These are phyloP conservation scores for Encarsia formosa DNA, from an alignment of 2,888 invertebrate genomes.

Conservation along the genomic window DNA sequence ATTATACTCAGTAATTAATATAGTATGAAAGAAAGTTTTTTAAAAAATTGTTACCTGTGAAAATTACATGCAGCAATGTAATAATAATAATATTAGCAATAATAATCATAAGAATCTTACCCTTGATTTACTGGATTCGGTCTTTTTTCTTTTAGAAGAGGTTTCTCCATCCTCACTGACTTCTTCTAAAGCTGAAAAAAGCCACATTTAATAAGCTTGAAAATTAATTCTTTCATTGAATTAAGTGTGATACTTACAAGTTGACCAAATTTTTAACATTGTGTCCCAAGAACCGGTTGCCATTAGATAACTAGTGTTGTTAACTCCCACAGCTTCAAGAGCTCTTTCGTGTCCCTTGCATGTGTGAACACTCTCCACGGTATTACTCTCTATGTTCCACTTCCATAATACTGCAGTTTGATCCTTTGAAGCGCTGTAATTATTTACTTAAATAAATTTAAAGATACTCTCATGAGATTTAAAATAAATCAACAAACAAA, in stretches of 20 bases:
- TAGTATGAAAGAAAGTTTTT: too few species aligned
- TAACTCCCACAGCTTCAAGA: slow-evolving; percentile 81
- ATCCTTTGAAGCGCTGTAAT: slow-evolving; percentile 79
- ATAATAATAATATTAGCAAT: background rate
- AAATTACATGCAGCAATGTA: too few species aligned
- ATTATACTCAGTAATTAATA: too few species aligned
- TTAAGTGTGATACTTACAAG: slow-evolving; percentile 54
- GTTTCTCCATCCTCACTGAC: slow-evolving; percentile 59
- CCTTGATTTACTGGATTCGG: slow-evolving; percentile 58
- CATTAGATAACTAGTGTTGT: slow-evolving; percentile 61
- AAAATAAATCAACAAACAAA: slow-evolving; percentile 37
- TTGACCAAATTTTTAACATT: slow-evolving; percentile 87
- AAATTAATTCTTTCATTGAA: background rate
- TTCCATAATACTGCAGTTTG: slow-evolving; percentile 88
- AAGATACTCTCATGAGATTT: background rate
- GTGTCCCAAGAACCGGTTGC: slow-evolving; percentile 93
- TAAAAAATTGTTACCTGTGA: too few species aligned
- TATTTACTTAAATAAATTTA: background rate
- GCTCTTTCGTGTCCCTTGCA: slow-evolving; percentile 91
- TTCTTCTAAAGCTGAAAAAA: slow-evolving; percentile 37
- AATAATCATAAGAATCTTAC: too few species aligned
- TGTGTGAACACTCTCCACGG: slow-evolving; percentile 73
- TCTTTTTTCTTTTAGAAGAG: slow-evolving; percentile 59
- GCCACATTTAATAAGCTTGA: slow-evolving; percentile 6
- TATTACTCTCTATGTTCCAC: slow-evolving; percentile 71